phyloP scores from a whole-genome alignment of 2,888 invertebrate genomes.

The Autographa pulchrina region DNA sequence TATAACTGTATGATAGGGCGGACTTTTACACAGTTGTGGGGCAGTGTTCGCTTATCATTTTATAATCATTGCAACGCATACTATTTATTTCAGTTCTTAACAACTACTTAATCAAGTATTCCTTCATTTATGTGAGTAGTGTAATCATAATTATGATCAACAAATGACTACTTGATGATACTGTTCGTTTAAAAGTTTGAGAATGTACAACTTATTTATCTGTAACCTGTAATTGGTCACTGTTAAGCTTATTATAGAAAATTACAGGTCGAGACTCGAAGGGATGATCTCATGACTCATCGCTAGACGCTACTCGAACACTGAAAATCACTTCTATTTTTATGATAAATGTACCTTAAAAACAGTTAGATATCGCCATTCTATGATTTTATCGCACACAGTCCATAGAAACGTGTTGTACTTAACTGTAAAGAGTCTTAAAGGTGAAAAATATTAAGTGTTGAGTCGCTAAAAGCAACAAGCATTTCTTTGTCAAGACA shows the following conservation, averaged over 20 bases:
- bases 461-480: conserved; percentile 49
- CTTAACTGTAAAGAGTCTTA: conserved; percentile 10
- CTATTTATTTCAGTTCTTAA: background rate
- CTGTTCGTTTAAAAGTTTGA: conserved; percentile 46
- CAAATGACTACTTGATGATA: background rate
- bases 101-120: background rate
- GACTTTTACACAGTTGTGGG: background rate
- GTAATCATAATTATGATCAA: conserved; percentile 1
- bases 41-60: background rate
- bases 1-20: background rate
- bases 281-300: conserved; percentile 57
- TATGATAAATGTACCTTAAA: background rate
- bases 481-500: conserved; percentile 55
- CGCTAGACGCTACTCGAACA: conserved; percentile 33
- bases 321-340: conserved; percentile 16
- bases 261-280: conserved; percentile 70
- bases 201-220: conserved; percentile 52
- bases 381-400: background rate
- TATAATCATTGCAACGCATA: background rate
- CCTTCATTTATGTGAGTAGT: background rate
- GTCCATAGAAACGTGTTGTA: background rate
- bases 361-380: background rate
- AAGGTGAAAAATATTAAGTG: conserved; percentile 40
- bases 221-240: conserved; percentile 66
- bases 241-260: conserved; percentile 75